Evolutionary conservation across 2,113 vertebrate genomes (phyloP), one percentile per base, ranked within the genome.

Genomic region (Equus przewalskii): DNA sequence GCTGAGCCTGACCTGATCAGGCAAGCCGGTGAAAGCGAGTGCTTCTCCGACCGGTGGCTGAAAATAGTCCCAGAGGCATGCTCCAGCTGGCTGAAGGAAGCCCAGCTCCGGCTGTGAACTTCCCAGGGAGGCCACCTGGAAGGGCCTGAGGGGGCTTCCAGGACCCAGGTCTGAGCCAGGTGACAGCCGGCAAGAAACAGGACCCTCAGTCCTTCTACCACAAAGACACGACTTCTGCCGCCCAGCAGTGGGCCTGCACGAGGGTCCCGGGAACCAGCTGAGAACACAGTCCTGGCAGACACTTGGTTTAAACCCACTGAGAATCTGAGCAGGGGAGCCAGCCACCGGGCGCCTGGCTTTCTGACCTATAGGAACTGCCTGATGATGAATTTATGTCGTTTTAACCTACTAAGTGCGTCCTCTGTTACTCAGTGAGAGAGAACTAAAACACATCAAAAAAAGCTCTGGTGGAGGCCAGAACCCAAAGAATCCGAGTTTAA

Each of bases 331-430:
- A 54, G 1, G 33, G 5, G 19, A 30, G 6, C 41, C 21, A 26
- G 60, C 72, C 14, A 18, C 33, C 0, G 0, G 1, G 9, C 0
- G 4, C 24, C 64, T 58, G 44, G 33, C 4, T 24, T 18, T 4
- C 67, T 19, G 56, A 19, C 44, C 4, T 11, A 18, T 4, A 14
- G 76, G 15, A 28, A 28, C 21, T 6, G 12, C 69, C 78, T 19
- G 70, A 6, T 33, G 1, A 30, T 58, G 18, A 36, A 3, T 2
- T 0, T 0, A 3, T 19, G 3, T 14, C 15, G 33, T 15, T 9
- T 26, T 58, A 33, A 7, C 33, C 62, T 28, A 2, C 24, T 18
- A 19, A 46, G 7, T 51, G 10, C 14, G 51, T 41, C 24, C 19
- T 3, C 10, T 24, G 44, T 41, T 14, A 19, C 13, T 10, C 51